Percentiles rank a stretch among this genome's conserved stretches.
phyloP scores from a whole-genome alignment of 2,113 vertebrate species.

The Pterophyllum scalare region DNA sequence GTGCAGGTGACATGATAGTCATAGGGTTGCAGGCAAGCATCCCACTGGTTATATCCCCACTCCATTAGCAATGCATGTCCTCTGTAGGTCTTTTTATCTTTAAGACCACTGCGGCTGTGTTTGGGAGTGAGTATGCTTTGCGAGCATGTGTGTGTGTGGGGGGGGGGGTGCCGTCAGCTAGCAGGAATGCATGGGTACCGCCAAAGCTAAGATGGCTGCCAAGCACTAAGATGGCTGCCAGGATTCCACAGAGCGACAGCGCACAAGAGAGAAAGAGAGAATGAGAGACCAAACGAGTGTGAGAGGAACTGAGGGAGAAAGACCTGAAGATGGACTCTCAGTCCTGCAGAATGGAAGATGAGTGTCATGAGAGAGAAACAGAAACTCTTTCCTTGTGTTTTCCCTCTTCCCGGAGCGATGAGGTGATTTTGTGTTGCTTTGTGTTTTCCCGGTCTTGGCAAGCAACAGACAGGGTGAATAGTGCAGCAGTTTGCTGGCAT shows the following conservation, averaged over 20 bases:
- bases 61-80: constrained; percentile 43
- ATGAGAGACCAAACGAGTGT: constrained; percentile 47
- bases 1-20: not conserved
- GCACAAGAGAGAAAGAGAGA: constrained; percentile 61
- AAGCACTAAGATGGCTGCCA: constrained; percentile 96
- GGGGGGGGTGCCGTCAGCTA: constrained; percentile 79
- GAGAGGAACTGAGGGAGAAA: constrained; percentile 46
- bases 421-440: constrained; percentile 53
- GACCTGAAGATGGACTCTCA: constrained; percentile 38
- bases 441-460: constrained; percentile 61
- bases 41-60: constrained; percentile 31
- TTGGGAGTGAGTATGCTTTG: constrained; percentile 43
- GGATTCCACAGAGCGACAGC: constrained; percentile 83
- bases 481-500: constrained; percentile 60
- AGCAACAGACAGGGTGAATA: constrained; percentile 31
- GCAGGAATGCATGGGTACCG: constrained; percentile 84
- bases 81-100: constrained; percentile 69
- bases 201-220: constrained; percentile 96
- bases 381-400: constrained; percentile 32
- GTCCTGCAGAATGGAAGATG: constrained; percentile 17
- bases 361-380: constrained; percentile 30
- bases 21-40: constrained; percentile 22
- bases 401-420: constrained; percentile 23
- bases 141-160: constrained; percentile 40
- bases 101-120: constrained; percentile 66